Percentiles rank a stretch among this genome's conserved stretches.
Evolutionary conservation across 2,888 invertebrate genomes (phyloP).

Genomic region (Platypus cylindrus): DNA sequence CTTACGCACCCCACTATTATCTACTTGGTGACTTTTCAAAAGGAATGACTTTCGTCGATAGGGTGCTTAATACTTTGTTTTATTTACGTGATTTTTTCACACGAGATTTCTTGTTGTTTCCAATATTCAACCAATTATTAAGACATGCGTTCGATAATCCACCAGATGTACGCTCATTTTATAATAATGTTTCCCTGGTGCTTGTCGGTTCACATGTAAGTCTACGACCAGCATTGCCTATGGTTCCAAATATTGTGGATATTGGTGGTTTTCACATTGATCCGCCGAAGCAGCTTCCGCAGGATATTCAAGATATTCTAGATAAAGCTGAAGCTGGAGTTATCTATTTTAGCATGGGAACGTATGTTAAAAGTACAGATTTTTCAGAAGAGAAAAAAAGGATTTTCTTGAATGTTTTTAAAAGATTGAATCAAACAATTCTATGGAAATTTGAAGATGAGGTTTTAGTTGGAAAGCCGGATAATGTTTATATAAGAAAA

Average conservation of each 20-base stretch:
- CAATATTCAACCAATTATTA: not conserved
- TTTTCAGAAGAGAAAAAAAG: constrained; percentile 32
- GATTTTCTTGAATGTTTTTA: constrained; percentile 43
- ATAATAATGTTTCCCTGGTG: constrained; percentile 5
- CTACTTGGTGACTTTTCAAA: constrained; percentile 4
- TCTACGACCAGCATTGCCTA: constrained; percentile 3
- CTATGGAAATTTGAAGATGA: constrained; percentile 57
- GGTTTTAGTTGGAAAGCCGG: constrained; percentile 19
- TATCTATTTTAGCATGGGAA: constrained; percentile 10
- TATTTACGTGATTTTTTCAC: constrained; percentile 1
- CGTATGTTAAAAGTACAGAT: constrained; percentile 27
- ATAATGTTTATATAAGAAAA: constrained; percentile 29
- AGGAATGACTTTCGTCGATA: constrained; percentile 5
- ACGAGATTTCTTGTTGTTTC: constrained; percentile 1
- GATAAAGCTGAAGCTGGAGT: constrained; percentile 7
- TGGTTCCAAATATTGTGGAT: constrained; percentile 7
- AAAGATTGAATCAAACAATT: constrained; percentile 45
- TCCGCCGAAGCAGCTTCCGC: constrained; percentile 7
- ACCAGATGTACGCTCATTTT: constrained; percentile 4
- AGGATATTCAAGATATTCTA: constrained; percentile 5
- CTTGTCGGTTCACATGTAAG: constrained; percentile 7
- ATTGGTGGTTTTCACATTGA: constrained; percentile 11
- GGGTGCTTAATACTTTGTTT: constrained; percentile 4
- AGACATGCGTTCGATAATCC: constrained; percentile 1
- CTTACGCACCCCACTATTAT: constrained; percentile 6